These are phyloP conservation scores for Pangasius krempfi DNA, from an alignment of 2,797 vertebrate genomes.

Conservation along the genomic window DNA sequence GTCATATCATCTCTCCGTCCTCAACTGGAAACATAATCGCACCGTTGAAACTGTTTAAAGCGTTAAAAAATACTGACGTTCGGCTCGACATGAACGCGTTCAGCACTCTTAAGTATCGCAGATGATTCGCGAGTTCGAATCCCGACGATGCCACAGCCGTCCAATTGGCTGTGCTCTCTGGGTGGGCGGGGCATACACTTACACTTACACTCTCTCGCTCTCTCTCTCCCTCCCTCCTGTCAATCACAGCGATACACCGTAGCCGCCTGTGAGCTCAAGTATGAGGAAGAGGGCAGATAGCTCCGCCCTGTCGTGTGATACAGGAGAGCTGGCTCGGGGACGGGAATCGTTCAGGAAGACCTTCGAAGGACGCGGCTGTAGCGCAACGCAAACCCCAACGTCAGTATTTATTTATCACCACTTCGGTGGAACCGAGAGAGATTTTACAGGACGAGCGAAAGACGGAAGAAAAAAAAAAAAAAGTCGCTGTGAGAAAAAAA, in stretches of 20 bases:
- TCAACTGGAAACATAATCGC: neutral
- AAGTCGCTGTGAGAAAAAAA: too few relatives aligned
- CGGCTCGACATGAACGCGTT: neutral
- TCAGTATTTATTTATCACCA: neutral
- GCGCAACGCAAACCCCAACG: neutral
- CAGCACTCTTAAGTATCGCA: neutral
- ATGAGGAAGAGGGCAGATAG: neutral
- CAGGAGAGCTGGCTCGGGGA: neutral
- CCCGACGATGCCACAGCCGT: neutral
- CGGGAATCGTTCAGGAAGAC: neutral
- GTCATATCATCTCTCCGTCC: neutral
- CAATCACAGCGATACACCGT: neutral
- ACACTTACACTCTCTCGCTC: neutral
- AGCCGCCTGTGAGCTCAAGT: neutral
- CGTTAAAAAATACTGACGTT: neutral
- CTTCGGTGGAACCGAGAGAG: neutral
- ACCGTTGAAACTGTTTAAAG: neutral
- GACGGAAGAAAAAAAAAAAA: neutral
- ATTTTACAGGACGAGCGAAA: neutral
- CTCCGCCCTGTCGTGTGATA: neutral
- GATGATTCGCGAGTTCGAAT: neutral
- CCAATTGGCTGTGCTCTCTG: neutral
- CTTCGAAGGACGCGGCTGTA: neutral
- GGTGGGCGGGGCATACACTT: neutral
- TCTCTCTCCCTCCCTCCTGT: neutral